Conservation (phyloP, 2,888 invertebrate genomes). For the Plagiodera versicolora region DNA sequence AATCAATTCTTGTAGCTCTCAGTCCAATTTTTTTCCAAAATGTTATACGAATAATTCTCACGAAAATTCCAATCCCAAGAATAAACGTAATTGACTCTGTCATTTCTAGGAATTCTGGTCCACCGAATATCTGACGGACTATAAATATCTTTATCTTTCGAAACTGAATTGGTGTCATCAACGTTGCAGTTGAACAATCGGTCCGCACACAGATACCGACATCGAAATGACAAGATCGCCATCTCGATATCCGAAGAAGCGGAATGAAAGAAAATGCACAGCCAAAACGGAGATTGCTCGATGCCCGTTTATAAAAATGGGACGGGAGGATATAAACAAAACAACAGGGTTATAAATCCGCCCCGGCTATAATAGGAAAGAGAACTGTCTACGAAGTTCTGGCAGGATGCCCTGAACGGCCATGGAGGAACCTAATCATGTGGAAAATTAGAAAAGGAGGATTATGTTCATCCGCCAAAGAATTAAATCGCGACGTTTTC, state of each 20-base stretch:
- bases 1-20: too few relatives aligned
- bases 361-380: conserved; percentile 36
- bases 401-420: conserved; percentile 23
- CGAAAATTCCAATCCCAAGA: too few relatives aligned
- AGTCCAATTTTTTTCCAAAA: too few relatives aligned
- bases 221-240: conserved; percentile 31
- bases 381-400: conserved; percentile 33
- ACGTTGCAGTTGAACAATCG: conserved; percentile 22
- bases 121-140: too few relatives aligned
- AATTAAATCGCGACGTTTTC: conserved; percentile 15
- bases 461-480: conserved; percentile 11
- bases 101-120: too few relatives aligned
- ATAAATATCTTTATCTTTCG: too few relatives aligned
- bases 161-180: not conserved
- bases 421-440: conserved; percentile 23
- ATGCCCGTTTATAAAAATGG: conserved; percentile 27
- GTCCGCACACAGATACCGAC: conserved; percentile 26
- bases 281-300: conserved; percentile 22
- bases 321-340: conserved; percentile 14
- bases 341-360: conserved; percentile 35
- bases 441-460: conserved; percentile 27
- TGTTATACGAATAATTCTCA: too few relatives aligned
- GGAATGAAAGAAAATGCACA: conserved; percentile 15
- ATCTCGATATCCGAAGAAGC: conserved; percentile 27
- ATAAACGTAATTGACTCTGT: too few relatives aligned